Base-by-base conservation (phyloP, 2,888 invertebrate genomes). In the Stomorhina lunata region DNA sequence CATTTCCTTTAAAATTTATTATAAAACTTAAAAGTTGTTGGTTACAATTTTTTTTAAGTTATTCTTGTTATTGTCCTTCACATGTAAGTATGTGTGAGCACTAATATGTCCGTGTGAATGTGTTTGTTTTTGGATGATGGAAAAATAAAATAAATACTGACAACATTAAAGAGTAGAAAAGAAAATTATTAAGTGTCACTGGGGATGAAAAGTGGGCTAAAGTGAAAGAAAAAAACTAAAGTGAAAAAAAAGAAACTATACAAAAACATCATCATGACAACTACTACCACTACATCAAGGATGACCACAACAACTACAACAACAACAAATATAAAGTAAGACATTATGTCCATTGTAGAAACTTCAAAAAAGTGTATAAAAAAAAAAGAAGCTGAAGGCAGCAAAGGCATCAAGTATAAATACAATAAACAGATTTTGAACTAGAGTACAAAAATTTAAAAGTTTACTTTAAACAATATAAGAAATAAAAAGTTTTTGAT, bases 151-250 rank as follows among this genome's bases (percentile, higher is more conserved):
- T 88, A 89, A 88, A 89, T 88, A 90, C 88, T 90, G 90, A 89
- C 90, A 90, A 88, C 88, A 88, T 89, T 89, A 90, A 90, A 90
- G 89, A 88, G 88, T 71, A 87, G 88, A 88, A 72, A 72, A 90
- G 90, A 90, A 90, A 82, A 90, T 90, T 90, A 90, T 90, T 89
- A 90, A 90, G 89, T 90, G 90, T 90, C 90, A 90, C 88, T 86
- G 84, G 89, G 90, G 88, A 90, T 90, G 90, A 90, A 89, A 90
- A 90, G 90, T 90, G 89, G 90, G 89, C 88, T 88, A 81, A 85
- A 87, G 69, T 69, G 50, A 68, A 66, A 55, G 45, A 27, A 34
- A 34, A 37, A 55, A 4, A 73, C 4, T 6, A 57, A 45, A 55
- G 59, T 55, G 66, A 34, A 5, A 32, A 27, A 43, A 50, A 40